A percentile compares a stretch with the other conserved stretches of the same genome.
These are phyloP conservation scores for Pipistrellus kuhlii DNA, from an alignment of 2,797 vertebrate species.

Conservation along the genomic window DNA sequence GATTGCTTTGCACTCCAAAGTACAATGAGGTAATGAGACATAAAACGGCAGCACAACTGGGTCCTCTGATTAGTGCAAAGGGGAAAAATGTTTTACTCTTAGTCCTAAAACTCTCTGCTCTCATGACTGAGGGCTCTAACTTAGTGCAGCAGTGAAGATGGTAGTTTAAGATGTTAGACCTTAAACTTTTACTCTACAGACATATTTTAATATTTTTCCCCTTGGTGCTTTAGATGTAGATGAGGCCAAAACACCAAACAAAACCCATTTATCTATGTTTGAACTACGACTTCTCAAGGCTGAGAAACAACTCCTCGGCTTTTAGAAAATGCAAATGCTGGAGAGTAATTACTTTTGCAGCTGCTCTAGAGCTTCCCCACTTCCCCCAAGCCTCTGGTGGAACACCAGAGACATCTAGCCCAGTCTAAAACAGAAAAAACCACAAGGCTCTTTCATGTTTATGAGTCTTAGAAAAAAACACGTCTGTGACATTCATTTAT, in stretches of 20 bases:
- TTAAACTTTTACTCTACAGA: background rate
- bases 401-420: background rate
- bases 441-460: background rate
- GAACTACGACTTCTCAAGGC: background rate
- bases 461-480: background rate
- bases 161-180: background rate
- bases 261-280: background rate
- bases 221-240: background rate
- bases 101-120: background rate
- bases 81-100: background rate
- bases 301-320: background rate
- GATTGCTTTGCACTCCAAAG: background rate
- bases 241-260: background rate
- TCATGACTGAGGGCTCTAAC: background rate
- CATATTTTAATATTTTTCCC: background rate
- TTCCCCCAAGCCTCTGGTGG: background rate
- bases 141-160: background rate
- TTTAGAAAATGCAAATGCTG: background rate
- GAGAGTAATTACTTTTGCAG: constrained; percentile 66
- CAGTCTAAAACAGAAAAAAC: background rate
- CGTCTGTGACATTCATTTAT: background rate
- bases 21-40: background rate
- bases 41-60: background rate
- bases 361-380: background rate
- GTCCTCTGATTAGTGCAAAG: background rate